These are phyloP conservation scores for Phymanthus crucifer DNA, from an alignment of 92 coral and sea anemone species.

Conservation along the genomic window DNA sequence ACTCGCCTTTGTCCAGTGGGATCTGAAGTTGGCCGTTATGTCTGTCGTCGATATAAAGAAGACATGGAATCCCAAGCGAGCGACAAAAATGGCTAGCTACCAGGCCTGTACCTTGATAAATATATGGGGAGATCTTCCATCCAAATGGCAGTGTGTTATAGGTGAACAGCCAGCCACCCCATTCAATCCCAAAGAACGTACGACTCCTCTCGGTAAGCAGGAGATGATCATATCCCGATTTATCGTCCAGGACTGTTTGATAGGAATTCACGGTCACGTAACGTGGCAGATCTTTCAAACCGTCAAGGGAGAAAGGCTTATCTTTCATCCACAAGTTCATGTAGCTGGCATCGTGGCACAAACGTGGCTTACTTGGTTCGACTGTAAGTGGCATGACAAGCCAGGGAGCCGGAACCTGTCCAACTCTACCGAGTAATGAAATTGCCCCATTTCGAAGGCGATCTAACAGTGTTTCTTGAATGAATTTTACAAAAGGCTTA, in stretches of 20 bases:
- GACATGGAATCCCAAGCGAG: conserved; percentile 33
- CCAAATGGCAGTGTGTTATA: conserved; percentile 66
- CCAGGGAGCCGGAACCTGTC: conserved; percentile 37
- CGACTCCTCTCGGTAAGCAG: conserved; percentile 38
- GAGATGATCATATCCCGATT: conserved; percentile 51
- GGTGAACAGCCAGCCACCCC: conserved; percentile 65
- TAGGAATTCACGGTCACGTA: conserved; percentile 35
- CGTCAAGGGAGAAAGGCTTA: conserved; percentile 40
- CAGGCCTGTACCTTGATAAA: conserved; percentile 53
- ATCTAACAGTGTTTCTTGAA: conserved; percentile 29
- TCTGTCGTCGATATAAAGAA: conserved; percentile 50
- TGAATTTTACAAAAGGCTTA: conserved; percentile 21
- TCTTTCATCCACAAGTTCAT: conserved; percentile 48
- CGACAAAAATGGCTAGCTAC: conserved; percentile 19
- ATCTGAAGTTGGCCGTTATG: conserved; percentile 52
- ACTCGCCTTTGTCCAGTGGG: conserved; percentile 16
- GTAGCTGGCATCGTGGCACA: conserved; percentile 44
- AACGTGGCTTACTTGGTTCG: conserved; percentile 52
- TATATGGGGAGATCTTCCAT: conserved; percentile 52
- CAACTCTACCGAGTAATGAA: conserved; percentile 14
- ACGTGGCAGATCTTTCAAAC: conserved; percentile 17
- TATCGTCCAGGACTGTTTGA: conserved; percentile 43
- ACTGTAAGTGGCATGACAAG: conserved; percentile 46
- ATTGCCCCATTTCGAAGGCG: conserved; percentile 21
- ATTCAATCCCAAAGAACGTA: conserved; percentile 46